phyloP scores from a whole-genome alignment of 2,113 vertebrate species.

The Melospiza melodia region DNA sequence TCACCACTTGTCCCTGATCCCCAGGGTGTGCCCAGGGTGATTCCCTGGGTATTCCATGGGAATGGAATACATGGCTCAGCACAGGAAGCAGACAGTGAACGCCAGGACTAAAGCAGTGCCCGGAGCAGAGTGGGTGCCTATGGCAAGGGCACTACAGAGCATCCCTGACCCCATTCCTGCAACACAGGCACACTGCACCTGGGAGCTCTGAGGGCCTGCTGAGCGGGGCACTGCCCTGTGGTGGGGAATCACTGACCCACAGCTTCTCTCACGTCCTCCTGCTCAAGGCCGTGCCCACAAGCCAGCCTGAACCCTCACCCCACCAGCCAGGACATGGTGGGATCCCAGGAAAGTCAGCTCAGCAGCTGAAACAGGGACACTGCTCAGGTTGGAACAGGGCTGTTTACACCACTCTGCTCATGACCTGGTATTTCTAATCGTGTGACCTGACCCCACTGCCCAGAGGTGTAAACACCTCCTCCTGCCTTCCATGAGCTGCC shows the following conservation, averaged over 20 bases:
- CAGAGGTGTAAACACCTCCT: not conserved
- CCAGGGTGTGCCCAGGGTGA: not conserved
- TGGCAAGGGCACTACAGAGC: not conserved
- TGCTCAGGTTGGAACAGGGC: not conserved
- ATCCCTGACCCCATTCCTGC: not conserved
- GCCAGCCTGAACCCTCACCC: not conserved
- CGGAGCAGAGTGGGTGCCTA: not conserved
- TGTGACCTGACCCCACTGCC: not conserved
- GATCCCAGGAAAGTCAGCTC: not conserved
- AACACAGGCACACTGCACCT: fast-evolving
- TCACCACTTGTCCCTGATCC: not conserved
- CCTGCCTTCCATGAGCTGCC: fast-evolving
- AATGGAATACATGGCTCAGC: too few species aligned
- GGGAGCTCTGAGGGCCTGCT: not conserved
- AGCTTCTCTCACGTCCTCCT: not conserved
- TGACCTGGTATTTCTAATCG: not conserved
- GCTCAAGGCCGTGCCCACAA: not conserved
- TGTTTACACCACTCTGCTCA: not conserved
- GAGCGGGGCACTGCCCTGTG: not conserved
- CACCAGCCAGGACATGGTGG: not conserved
- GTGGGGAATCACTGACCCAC: not conserved
- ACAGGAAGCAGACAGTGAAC: not conserved
- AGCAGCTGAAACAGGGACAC: not conserved
- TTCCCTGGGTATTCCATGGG: not conserved
- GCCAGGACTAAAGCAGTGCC: not conserved